These are phyloP conservation scores for Gadopsis marmoratus DNA, from an alignment of 2,797 vertebrate species.

Conservation along the genomic window DNA sequence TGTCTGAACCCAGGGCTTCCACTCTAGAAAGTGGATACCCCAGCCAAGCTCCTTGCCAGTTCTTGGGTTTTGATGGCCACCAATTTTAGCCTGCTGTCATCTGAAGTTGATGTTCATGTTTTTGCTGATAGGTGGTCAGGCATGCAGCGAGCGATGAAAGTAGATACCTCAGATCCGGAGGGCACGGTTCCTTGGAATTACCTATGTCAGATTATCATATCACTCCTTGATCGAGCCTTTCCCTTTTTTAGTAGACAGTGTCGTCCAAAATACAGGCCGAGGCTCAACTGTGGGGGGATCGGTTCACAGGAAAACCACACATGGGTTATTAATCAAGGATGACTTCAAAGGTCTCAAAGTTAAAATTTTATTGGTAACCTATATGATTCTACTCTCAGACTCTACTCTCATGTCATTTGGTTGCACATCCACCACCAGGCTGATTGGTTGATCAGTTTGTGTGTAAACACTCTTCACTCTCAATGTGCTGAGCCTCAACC, in stretches of 20 bases:
- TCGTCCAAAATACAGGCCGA: constrained; percentile 45
- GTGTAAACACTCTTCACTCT: constrained; percentile 6
- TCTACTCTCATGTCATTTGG: constrained; percentile 36
- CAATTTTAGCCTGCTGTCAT: constrained; percentile 85
- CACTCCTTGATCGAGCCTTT: constrained; percentile 79
- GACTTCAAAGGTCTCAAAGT: constrained; percentile 56
- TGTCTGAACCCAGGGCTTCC: constrained; percentile 75
- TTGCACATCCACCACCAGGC: neutral
- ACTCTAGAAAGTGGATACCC: constrained; percentile 77
- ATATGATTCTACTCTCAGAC: constrained; percentile 24
- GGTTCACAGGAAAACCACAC: constrained; percentile 58
- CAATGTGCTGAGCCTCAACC: neutral
- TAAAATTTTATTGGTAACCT: constrained; percentile 49
- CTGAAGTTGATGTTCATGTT: constrained; percentile 83
- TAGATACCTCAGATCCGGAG: constrained; percentile 74
- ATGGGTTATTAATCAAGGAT: constrained; percentile 63
- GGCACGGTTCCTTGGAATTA: constrained; percentile 78
- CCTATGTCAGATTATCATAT: constrained; percentile 76
- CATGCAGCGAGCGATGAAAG: constrained; percentile 74
- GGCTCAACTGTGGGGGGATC: constrained; percentile 56
- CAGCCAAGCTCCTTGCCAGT: constrained; percentile 66
- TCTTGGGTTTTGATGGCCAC: constrained; percentile 79
- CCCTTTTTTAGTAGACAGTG: constrained; percentile 79
- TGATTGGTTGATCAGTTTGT: constrained; percentile 16
- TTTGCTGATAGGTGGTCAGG: constrained; percentile 77